Evolutionary conservation across 2,797 vertebrate species (phyloP), one percentile per base, ranked within the genome.

Genomic region (Hybognathus amarus): DNA sequence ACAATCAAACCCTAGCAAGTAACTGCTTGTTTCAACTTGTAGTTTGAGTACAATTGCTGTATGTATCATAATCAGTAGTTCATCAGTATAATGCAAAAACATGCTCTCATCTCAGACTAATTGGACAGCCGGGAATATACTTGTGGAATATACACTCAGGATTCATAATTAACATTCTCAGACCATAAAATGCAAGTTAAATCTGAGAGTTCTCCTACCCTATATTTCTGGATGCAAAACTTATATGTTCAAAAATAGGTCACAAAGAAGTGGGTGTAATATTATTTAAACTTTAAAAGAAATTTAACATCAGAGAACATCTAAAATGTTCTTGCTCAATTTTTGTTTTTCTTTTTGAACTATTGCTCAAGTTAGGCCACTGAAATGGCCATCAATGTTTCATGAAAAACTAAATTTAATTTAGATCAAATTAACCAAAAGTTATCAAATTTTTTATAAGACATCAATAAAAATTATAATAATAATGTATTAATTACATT

Each of bases 11-110:
- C 27, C 40, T 66, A 42, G 24, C 1, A 80, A 40, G 18, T 33
- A 61, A 80, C 79, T 80, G 67, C 54, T 47, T 47, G 24, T 71
- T 50, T 78, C 27, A 11, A 33, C 24, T 47, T 38, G 13, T 27
- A 52, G 20, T 50, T 17, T 9, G 5, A 78, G 10, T 9, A n/a
- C 54, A 63, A 17, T 42, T 30, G 42, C 40, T 81, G 18, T 27
- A 61, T 81, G 12, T 17, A 71, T 61, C 24, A 80, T 45, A 63
- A 81, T 78, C 24, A n/a, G 12, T 61, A 13, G 2, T 15, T 40
- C 7, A 61, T 77, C 33, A 71, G 38, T 17, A 52, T 22, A 63
- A 22, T 73, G 18, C 22, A 73, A 69, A 66, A 33, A 66, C 30
- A 77, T 33, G 27, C 77, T 47, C 77, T 47, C 42, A 33, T 30